Conservation (phyloP, 2,888 invertebrate genomes). For the Biston stratarius region DNA sequence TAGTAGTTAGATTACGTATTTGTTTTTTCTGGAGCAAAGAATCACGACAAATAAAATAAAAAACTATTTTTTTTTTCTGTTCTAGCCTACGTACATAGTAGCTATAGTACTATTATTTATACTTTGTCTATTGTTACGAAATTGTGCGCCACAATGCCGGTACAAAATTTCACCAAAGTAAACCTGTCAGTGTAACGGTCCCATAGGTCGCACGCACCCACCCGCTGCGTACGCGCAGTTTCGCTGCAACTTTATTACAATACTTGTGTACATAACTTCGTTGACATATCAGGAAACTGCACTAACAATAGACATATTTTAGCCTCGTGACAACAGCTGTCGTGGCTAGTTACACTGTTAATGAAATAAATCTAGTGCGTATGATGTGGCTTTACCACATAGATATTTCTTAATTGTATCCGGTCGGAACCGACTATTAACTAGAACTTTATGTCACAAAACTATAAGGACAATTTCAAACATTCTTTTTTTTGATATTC, state of each 20-base stretch:
- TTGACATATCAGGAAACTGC: constrained; percentile 62
- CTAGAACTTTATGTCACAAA: background rate
- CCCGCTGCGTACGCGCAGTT: constrained; percentile 64
- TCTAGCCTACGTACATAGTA: no score
- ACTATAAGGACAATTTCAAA: no score
- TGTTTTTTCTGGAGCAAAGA: no score
- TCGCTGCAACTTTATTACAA: constrained; percentile 57
- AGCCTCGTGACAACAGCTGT: constrained; percentile 64
- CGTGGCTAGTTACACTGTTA: constrained; percentile 65
- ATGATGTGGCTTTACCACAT: background rate
- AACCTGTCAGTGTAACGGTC: constrained; percentile 14
- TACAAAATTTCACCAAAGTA: constrained; percentile 17
- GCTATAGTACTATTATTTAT: no score
- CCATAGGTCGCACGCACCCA: constrained; percentile 24
- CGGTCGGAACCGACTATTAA: background rate
- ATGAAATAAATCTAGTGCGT: constrained; percentile 60
- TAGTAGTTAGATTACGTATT: no score
- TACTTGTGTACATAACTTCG: constrained; percentile 50
- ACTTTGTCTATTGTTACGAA: background rate
- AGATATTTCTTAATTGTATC: background rate
- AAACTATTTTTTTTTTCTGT: no score
- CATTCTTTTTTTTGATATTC: no score
- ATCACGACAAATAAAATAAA: no score
- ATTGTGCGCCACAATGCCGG: constrained; percentile 1
- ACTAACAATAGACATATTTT: constrained; percentile 65